These are phyloP conservation scores for Cottoperca gobio DNA, from an alignment of 2,797 vertebrate genomes.

Conservation along the genomic window DNA sequence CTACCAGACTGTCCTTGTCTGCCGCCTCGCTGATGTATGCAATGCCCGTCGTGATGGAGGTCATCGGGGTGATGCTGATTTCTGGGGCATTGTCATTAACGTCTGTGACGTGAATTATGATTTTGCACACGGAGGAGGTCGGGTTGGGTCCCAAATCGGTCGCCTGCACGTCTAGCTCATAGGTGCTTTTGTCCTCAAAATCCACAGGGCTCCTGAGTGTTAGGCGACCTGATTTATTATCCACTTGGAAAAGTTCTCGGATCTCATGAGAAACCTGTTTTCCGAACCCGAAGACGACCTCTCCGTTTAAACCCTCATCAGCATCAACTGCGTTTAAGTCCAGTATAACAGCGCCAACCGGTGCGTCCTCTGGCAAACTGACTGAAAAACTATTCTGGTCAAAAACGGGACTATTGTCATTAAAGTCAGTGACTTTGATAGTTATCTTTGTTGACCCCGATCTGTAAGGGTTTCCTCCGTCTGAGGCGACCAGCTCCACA, in stretches of 20 bases:
- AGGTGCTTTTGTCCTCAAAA: constrained; percentile 92
- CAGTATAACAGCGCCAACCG: constrained; percentile 87
- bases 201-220: constrained; percentile 89
- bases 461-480: constrained; percentile 89
- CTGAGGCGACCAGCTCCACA: constrained; percentile 92
- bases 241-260: constrained; percentile 90
- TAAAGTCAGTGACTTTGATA: constrained; percentile 92
- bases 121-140: constrained; percentile 88
- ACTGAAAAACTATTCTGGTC: constrained; percentile 89
- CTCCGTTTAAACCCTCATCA: constrained; percentile 92
- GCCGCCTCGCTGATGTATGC: constrained; percentile 92
- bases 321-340: constrained; percentile 89
- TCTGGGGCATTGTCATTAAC: constrained; percentile 94
- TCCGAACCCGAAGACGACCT: constrained; percentile 90
- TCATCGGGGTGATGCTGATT: constrained; percentile 91
- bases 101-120: constrained; percentile 91
- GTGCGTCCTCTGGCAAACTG: constrained; percentile 91
- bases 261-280: constrained; percentile 89
- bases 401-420: constrained; percentile 95
- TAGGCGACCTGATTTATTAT: constrained; percentile 88
- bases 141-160: constrained; percentile 90
- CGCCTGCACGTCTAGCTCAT: constrained; percentile 93
- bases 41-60: constrained; percentile 79
- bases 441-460: constrained; percentile 90
- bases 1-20: constrained; percentile 91